Evolutionary conservation across 2,888 invertebrate genomes (phyloP).

Genomic region (Tinea pellionella): DNA sequence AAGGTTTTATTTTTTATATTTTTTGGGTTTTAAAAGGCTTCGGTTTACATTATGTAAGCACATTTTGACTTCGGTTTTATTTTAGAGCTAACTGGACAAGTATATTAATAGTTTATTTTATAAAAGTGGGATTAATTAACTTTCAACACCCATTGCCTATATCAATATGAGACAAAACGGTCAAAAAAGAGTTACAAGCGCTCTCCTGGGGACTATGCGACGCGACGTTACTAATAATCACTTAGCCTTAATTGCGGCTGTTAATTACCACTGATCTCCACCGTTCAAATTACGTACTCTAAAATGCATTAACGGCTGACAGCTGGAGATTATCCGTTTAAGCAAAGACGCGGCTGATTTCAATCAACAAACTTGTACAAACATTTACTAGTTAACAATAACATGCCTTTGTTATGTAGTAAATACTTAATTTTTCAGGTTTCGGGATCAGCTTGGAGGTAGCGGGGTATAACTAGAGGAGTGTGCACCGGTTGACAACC

Average conservation of each 20-base stretch:
- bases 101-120: neutral
- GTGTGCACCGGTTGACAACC: too few relatives aligned
- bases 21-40: neutral
- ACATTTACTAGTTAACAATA: neutral
- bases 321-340: slow-evolving; percentile 69
- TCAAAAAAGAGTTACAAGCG: slow-evolving; percentile 6
- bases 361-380: neutral
- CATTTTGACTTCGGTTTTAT: neutral
- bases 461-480: too few relatives aligned
- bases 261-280: slow-evolving; percentile 67
- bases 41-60: neutral
- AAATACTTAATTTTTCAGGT: too few relatives aligned
- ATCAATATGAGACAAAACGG: neutral
- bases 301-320: slow-evolving; percentile 69
- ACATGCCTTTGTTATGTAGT: too few relatives aligned
- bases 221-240: slow-evolving; percentile 57
- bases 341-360: slow-evolving; percentile 45
- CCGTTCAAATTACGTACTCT: slow-evolving; percentile 71
- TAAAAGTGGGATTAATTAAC: neutral
- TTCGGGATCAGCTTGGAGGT: too few relatives aligned
- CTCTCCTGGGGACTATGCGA: slow-evolving; percentile 16
- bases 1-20: neutral
- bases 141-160: neutral
- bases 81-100: neutral
- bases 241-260: slow-evolving; percentile 65